These are phyloP conservation scores for Eonycteris spelaea DNA, from an alignment of 2,113 vertebrate species.

Conservation along the genomic window DNA sequence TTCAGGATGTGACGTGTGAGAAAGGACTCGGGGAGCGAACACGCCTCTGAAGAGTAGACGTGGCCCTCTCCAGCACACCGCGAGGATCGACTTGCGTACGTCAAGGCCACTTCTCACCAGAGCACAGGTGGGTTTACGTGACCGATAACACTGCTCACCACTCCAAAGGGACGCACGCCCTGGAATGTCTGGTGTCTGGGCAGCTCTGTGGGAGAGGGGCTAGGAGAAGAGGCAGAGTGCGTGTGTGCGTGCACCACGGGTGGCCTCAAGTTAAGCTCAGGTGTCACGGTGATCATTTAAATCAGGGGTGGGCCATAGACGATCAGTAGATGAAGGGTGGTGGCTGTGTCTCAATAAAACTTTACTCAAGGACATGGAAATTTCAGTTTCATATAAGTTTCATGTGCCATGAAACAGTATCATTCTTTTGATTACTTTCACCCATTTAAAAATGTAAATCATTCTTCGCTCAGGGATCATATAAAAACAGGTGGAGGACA, in stretches of 20 bases:
- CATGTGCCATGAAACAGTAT: not conserved
- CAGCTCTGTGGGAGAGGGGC: not conserved
- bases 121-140: not conserved
- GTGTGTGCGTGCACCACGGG: not conserved
- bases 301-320: not conserved
- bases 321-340: not conserved
- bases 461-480: not conserved
- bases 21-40: not conserved
- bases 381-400: not conserved
- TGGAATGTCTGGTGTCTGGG: not conserved
- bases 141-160: not conserved
- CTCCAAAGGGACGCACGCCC: rapidly evolving
- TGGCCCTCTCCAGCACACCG: not conserved
- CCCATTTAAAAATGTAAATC: not conserved
- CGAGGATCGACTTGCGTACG: rapidly evolving
- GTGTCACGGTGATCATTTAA: not conserved
- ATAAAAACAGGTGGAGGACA: not conserved
- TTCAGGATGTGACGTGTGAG: rapidly evolving
- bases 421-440: not conserved
- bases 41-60: not conserved
- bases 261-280: not conserved
- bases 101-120: not conserved
- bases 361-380: not conserved
- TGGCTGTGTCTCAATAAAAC: not conserved
- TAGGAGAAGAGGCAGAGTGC: not conserved